A percentile compares a stretch with the other conserved stretches of the same genome.
phyloP scores from a whole-genome alignment of 2,113 vertebrate genomes.

The Aptenodytes forsteri region DNA sequence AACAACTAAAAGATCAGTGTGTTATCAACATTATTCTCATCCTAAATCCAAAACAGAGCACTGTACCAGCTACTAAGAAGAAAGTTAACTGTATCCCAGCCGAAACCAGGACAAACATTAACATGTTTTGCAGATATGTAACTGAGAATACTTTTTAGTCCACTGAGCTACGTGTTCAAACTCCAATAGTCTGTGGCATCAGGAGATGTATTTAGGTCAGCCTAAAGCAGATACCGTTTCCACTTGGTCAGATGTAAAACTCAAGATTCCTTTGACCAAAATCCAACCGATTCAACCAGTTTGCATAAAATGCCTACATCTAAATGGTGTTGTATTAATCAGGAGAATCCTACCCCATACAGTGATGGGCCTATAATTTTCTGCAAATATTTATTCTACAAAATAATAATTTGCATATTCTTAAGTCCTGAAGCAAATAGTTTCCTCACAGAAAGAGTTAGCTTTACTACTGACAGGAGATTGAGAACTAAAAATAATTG shows the following conservation, averaged over 20 bases:
- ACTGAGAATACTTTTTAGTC: background rate
- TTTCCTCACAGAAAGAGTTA: background rate
- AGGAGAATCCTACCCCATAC: background rate
- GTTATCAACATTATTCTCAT: too few relatives aligned
- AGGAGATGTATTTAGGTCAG: background rate
- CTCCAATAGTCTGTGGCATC: background rate
- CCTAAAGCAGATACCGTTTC: background rate
- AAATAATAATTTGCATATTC: background rate
- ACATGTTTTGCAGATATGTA: background rate
- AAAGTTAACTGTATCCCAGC: too few relatives aligned
- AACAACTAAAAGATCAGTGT: too few relatives aligned
- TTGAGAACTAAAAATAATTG: background rate
- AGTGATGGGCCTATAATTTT: background rate
- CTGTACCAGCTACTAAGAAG: too few relatives aligned
- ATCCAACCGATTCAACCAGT: background rate
- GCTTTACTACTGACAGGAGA: background rate
- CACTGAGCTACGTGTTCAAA: rapidly evolving
- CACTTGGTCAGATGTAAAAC: background rate
- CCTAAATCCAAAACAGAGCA: too few relatives aligned
- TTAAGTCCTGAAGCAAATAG: background rate
- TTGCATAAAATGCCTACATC: background rate
- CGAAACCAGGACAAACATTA: background rate
- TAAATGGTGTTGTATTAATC: background rate
- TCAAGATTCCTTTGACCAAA: background rate
- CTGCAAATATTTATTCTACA: background rate